A percentile compares a stretch with the other conserved stretches of the same genome.
phyloP scores from a whole-genome alignment of 2,888 invertebrate species.

The Schizaphis graminum region DNA sequence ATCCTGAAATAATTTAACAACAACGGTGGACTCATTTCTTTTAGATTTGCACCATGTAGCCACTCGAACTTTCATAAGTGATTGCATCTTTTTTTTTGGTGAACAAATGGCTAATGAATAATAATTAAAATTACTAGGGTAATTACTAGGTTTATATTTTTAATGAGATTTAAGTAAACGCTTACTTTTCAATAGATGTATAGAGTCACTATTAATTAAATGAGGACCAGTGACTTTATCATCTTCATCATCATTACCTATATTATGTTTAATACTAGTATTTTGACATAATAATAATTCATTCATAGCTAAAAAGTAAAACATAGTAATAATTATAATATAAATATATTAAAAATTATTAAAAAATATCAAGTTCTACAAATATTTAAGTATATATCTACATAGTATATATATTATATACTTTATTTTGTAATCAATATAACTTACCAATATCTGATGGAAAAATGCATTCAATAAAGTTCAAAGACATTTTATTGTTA shows the following conservation, averaged over 20 bases:
- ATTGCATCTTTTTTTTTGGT: slow-evolving; percentile 55
- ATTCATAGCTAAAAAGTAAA: slow-evolving; percentile 59
- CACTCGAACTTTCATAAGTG: slow-evolving; percentile 61
- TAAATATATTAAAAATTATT: slow-evolving; percentile 13
- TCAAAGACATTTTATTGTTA: slow-evolving; percentile 77
- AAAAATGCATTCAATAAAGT: slow-evolving; percentile 82
- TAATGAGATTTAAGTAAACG: neutral
- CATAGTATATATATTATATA: neutral
- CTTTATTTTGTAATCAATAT: slow-evolving; percentile 10
- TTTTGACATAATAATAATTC: slow-evolving; percentile 62
- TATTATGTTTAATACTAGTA: slow-evolving; percentile 47
- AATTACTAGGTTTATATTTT: neutral
- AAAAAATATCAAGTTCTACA: neutral
- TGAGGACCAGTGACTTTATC: slow-evolving; percentile 59
- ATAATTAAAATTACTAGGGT: neutral
- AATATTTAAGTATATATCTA: neutral
- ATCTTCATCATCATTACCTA: slow-evolving; percentile 54
- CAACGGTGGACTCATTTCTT: slow-evolving; percentile 60
- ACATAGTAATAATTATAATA: neutral
- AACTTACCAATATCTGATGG: slow-evolving; percentile 87
- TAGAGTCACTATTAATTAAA: slow-evolving; percentile 63
- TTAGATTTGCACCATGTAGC: slow-evolving; percentile 61
- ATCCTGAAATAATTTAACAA: slow-evolving; percentile 62
- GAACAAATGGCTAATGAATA: slow-evolving; percentile 56
- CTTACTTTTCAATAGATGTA: slow-evolving; percentile 51